A percentile compares a stretch with the other conserved stretches of the same genome.
phyloP scores from a whole-genome alignment of 2,113 vertebrate species.

The Psephotus haematonotus region DNA sequence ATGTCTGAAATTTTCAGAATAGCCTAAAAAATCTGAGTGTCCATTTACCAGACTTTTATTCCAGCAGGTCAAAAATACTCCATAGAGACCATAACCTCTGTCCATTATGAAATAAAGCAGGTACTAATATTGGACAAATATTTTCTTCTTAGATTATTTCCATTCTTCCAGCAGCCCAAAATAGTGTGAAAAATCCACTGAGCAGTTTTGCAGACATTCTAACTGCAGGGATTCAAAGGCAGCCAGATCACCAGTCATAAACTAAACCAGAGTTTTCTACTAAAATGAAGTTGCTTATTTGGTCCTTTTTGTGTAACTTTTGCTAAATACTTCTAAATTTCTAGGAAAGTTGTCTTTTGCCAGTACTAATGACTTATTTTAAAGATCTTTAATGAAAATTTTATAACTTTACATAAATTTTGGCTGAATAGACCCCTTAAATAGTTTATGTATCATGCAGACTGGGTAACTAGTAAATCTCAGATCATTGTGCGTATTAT shows the following conservation, averaged over 20 bases:
- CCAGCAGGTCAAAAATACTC: neutral
- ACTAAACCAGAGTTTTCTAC: conserved; percentile 70
- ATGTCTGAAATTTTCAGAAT: neutral
- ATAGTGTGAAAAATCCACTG: neutral
- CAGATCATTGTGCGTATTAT: conserved; percentile 32
- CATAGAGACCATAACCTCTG: neutral
- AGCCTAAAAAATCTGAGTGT: neutral
- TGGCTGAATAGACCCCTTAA: conserved; percentile 62
- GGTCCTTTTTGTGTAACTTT: conserved; percentile 77
- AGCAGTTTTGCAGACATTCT: neutral
- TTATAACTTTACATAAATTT: conserved; percentile 61
- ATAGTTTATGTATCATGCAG: conserved; percentile 59
- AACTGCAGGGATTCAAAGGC: neutral
- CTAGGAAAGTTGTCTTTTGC: conserved; percentile 68
- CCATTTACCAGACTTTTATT: neutral
- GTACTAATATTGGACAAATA: neutral
- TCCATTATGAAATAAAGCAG: neutral
- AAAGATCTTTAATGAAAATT: conserved; percentile 67
- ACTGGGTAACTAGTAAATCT: conserved; percentile 66
- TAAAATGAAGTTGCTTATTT: conserved; percentile 65
- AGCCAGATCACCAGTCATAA: neutral
- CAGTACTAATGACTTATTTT: conserved; percentile 57
- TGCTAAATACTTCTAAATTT: conserved; percentile 79
- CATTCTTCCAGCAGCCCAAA: neutral
- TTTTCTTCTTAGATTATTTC: neutral